phyloP scores from a whole-genome alignment of 2,113 vertebrate genomes.

The Vulpes lagopus region DNA sequence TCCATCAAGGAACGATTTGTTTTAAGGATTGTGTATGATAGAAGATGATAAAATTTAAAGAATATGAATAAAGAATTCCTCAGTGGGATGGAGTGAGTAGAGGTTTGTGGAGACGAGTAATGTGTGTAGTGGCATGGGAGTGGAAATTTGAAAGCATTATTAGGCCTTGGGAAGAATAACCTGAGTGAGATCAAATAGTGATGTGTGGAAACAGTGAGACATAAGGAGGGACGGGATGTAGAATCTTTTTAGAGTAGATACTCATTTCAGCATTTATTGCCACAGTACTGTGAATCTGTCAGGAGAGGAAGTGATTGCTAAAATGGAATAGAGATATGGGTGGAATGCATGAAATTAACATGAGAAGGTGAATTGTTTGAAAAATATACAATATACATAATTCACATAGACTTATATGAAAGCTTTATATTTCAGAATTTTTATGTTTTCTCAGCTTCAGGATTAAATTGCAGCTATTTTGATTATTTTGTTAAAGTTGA shows the following conservation, averaged over 20 bases:
- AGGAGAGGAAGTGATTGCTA: background rate
- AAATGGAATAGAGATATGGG: background rate
- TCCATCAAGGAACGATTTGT: background rate
- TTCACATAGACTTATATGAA: background rate
- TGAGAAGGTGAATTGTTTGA: background rate
- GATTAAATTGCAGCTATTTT: background rate
- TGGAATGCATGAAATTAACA: background rate
- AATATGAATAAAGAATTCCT: background rate
- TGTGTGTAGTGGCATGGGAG: background rate
- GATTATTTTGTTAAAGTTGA: constrained; percentile 32
- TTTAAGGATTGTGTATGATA: background rate
- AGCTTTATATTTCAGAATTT: background rate
- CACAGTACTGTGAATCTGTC: background rate
- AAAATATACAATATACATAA: background rate
- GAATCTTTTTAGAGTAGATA: background rate
- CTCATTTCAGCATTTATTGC: background rate
- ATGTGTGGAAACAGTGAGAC: background rate
- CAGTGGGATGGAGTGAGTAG: background rate
- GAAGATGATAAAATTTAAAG: background rate
- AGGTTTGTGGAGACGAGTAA: background rate
- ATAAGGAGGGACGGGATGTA: background rate
- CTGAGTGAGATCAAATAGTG: background rate
- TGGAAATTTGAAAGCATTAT: background rate
- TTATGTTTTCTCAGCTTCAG: background rate
- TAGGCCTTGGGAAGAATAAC: background rate